These are phyloP conservation scores for Molorchus minor DNA, from an alignment of 2,888 invertebrate genomes.

Conservation along the genomic window DNA sequence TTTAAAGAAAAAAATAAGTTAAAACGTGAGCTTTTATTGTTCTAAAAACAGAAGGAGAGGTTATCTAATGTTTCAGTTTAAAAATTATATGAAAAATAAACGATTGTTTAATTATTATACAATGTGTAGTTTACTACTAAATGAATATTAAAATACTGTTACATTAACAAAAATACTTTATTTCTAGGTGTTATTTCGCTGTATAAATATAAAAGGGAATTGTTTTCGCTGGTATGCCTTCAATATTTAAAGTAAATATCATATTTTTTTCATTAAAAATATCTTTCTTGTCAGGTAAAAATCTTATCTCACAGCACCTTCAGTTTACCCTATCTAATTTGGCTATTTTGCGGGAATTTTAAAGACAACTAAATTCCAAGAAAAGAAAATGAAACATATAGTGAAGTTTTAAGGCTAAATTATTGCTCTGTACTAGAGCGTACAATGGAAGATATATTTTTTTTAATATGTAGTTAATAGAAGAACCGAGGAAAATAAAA, in stretches of 20 bases:
- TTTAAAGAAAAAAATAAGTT: too few relatives aligned
- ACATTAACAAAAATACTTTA: not conserved
- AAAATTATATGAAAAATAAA: not conserved
- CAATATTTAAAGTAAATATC: not conserved
- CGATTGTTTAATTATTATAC: not conserved
- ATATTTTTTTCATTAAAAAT: conserved; percentile 10
- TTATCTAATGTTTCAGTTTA: too few relatives aligned
- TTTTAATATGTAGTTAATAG: too few relatives aligned
- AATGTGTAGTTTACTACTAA: not conserved
- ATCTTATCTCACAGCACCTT: conserved; percentile 20
- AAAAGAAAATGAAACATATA: not conserved
- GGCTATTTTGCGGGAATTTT: not conserved
- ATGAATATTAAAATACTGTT: not conserved
- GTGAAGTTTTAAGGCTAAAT: too few relatives aligned
- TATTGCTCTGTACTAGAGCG: too few relatives aligned
- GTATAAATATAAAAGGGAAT: not conserved
- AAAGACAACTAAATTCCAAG: too few relatives aligned
- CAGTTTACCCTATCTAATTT: conserved; percentile 15
- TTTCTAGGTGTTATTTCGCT: not conserved
- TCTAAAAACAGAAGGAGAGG: too few relatives aligned
- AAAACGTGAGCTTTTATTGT: too few relatives aligned
- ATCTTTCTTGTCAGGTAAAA: not conserved
- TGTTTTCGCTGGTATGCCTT: not conserved
- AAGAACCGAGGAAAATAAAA: too few relatives aligned
- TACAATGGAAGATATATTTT: too few relatives aligned